phyloP scores from a whole-genome alignment of 2,888 invertebrate species.

The Rhyacophila evoluta region DNA sequence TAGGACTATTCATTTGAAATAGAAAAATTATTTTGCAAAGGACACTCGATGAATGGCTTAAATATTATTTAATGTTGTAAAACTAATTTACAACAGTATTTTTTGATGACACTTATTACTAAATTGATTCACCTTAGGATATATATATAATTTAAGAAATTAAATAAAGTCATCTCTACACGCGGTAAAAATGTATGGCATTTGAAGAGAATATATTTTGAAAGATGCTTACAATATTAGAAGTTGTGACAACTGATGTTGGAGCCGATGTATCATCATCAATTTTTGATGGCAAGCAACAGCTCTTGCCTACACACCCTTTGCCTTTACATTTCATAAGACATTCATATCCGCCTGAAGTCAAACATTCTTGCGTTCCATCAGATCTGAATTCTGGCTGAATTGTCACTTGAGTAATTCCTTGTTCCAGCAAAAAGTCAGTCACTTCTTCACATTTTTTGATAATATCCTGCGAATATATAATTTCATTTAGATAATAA shows the following conservation, averaged over 20 bases:
- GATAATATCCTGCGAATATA: conserved; percentile 41
- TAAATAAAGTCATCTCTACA: too few species aligned
- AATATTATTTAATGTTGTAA: too few species aligned
- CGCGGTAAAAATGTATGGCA: too few species aligned
- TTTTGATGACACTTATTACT: too few species aligned
- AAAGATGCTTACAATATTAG: conserved; percentile 5
- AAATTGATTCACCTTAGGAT: too few species aligned
- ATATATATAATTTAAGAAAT: too few species aligned
- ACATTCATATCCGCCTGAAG: conserved; percentile 33
- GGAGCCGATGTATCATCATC: background rate
- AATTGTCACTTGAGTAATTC: conserved; percentile 86
- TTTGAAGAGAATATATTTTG: too few species aligned
- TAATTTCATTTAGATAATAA: too few species aligned
- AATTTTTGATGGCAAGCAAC: conserved; percentile 30
- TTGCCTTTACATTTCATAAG: conserved; percentile 50
- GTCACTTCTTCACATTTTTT: conserved; percentile 70
- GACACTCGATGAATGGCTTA: too few species aligned
- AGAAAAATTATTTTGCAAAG: too few species aligned
- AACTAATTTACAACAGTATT: too few species aligned
- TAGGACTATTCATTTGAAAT: too few species aligned
- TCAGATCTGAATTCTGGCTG: conserved; percentile 81
- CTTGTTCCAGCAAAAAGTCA: conserved; percentile 82
- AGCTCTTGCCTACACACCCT: conserved; percentile 47
- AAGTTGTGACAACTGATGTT: background rate
- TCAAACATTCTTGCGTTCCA: background rate